Conservation (phyloP, 2,888 invertebrate genomes). For the Drosophila ustulata region DNA sequence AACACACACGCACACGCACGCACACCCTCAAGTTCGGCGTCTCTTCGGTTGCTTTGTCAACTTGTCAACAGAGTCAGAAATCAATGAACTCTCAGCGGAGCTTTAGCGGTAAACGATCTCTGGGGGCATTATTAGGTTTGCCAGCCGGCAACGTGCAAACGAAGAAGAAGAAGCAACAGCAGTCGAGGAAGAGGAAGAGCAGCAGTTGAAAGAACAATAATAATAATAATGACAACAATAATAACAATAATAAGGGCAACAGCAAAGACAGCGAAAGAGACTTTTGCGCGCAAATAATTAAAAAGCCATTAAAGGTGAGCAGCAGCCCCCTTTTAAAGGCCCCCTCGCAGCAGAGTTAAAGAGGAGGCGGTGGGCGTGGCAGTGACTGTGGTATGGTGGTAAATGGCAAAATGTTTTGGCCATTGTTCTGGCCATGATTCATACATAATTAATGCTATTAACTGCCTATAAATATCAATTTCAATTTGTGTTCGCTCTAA, state of each 20-base stretch:
- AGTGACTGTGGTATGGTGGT: not conserved
- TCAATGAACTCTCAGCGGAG: constrained; percentile 74
- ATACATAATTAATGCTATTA: constrained; percentile 58
- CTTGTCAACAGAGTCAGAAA: constrained; percentile 57
- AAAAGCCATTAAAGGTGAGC: constrained; percentile 52
- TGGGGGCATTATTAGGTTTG: constrained; percentile 67
- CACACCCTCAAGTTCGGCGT: not conserved
- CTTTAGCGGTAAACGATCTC: constrained; percentile 63
- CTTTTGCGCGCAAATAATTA: constrained; percentile 57
- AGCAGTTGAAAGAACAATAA: constrained; percentile 4
- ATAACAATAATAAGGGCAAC: constrained; percentile 22
- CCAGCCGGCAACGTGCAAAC: not conserved
- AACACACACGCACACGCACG: constrained; percentile 2
- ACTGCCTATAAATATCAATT: constrained; percentile 58
- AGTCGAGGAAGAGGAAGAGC: not conserved
- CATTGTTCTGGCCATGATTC: constrained; percentile 22
- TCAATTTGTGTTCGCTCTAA: constrained; percentile 22
- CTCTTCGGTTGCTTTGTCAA: constrained; percentile 11
- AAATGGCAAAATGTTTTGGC: not conserved
- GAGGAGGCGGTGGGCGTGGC: not conserved
- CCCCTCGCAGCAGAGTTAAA: not conserved
- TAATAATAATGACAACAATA: constrained; percentile 21
- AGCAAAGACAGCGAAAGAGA: constrained; percentile 26
- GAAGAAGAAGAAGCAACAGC: not conserved
- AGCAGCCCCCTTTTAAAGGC: no score